These are phyloP conservation scores for Peucedramus taeniatus DNA, from an alignment of 2,113 vertebrate genomes.

Conservation along the genomic window DNA sequence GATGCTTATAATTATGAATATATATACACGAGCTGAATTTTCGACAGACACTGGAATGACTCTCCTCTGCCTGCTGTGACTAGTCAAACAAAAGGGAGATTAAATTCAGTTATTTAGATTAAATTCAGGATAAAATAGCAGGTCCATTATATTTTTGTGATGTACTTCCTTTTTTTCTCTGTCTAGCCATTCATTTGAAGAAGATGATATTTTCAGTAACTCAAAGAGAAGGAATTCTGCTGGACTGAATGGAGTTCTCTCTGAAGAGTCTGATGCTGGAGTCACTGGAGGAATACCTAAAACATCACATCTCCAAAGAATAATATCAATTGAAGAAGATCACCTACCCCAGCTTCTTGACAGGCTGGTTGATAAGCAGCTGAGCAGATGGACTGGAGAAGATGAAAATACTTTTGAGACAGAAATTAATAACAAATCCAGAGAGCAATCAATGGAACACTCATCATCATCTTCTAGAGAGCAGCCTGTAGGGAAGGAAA, in stretches of 20 bases:
- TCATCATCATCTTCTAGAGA: slow-evolving; percentile 65
- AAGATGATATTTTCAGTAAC: slow-evolving; percentile 69
- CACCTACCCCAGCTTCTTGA: slow-evolving; percentile 85
- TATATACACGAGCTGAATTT: neutral
- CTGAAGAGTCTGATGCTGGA: slow-evolving; percentile 33
- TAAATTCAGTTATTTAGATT: neutral
- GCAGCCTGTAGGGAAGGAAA: slow-evolving; percentile 84
- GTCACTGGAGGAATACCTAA: neutral
- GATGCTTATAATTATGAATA: neutral
- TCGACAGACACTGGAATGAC: neutral
- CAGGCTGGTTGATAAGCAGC: slow-evolving; percentile 57
- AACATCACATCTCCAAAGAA: slow-evolving; percentile 75
- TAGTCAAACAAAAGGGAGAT: neutral
- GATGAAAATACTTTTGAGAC: neutral
- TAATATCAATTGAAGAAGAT: slow-evolving; percentile 96
- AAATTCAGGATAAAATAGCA: neutral
- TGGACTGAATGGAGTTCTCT: slow-evolving; percentile 55
- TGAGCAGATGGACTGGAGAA: slow-evolving; percentile 76
- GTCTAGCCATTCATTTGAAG: slow-evolving; percentile 72
- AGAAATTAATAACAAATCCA: neutral
- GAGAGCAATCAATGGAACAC: neutral
- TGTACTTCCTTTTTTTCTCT: neutral
- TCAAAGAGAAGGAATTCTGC: slow-evolving; percentile 60
- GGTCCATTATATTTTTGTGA: neutral
- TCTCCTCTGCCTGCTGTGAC: neutral